phyloP scores from a whole-genome alignment of 2,113 vertebrate species.

The Gasterosteus aculeatus region DNA sequence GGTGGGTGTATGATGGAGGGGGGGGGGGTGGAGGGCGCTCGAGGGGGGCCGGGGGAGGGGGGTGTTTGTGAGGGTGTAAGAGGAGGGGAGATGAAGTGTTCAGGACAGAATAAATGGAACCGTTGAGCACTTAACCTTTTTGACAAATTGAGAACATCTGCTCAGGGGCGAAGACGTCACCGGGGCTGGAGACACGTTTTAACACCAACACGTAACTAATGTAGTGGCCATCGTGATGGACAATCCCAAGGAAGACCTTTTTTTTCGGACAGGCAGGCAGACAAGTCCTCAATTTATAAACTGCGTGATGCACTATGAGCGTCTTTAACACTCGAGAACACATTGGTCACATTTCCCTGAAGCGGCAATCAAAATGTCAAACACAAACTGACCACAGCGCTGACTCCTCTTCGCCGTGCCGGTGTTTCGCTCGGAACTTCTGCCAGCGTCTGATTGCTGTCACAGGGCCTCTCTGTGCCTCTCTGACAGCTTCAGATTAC shows the following conservation, averaged over 20 bases:
- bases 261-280: not conserved
- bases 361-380: slow-evolving; percentile 10
- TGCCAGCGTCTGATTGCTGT: slow-evolving; percentile 51
- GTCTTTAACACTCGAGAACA: not conserved
- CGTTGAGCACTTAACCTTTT: slow-evolving; percentile 71
- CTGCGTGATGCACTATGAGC: not conserved
- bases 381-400: not conserved
- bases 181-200: slow-evolving; percentile 37
- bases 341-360: slow-evolving; percentile 1
- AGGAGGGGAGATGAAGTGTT: slow-evolving; percentile 62
- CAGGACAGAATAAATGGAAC: slow-evolving; percentile 75
- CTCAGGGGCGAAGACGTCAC: slow-evolving; percentile 51
- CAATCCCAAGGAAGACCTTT: slow-evolving; percentile 15
- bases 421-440: slow-evolving; percentile 27
- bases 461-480: slow-evolving; percentile 12
- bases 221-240: slow-evolving; percentile 7
- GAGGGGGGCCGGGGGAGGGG: not conserved
- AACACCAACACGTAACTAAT: slow-evolving; percentile 48
- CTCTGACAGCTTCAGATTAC: slow-evolving; percentile 72
- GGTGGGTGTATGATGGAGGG: slow-evolving; percentile 73
- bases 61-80: slow-evolving; percentile 39
- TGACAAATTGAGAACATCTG: slow-evolving; percentile 65
- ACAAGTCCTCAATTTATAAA: slow-evolving; percentile 28
- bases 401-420: not conserved
- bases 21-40: slow-evolving; percentile 48